Conservation (phyloP, 2,113 vertebrate species). For the Pelodiscus sinensis region DNA sequence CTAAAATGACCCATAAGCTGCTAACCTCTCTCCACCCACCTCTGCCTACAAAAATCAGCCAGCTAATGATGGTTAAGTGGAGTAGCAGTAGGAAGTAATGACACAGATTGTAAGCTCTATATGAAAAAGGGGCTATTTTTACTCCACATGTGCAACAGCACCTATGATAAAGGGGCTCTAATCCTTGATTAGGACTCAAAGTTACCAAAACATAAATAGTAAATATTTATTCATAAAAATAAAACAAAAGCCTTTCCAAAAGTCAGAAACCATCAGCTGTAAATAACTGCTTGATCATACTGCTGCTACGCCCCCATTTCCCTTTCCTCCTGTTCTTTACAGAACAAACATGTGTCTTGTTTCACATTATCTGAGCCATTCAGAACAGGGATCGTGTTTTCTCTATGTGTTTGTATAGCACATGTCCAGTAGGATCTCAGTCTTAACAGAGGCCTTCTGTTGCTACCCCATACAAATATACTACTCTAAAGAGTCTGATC, state of each 20-base stretch:
- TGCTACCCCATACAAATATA: not conserved
- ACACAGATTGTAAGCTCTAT: not conserved
- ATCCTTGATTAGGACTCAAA: not conserved
- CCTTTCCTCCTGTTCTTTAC: not conserved
- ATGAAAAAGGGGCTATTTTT: not conserved
- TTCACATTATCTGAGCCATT: not conserved
- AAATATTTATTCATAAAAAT: not conserved
- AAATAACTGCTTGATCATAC: not conserved
- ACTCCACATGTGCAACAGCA: not conserved
- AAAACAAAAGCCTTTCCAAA: not conserved
- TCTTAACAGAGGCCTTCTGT: not conserved
- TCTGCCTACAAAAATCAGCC: not conserved
- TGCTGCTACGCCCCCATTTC: not conserved
- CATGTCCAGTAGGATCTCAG: not conserved
- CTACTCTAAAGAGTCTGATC: not conserved
- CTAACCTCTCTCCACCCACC: not conserved
- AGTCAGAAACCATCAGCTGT: conserved; percentile 17
- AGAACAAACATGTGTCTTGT: not conserved
- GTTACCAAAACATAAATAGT: not conserved
- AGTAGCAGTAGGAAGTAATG: not conserved
- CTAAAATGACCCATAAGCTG: not conserved
- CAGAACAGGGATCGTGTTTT: not conserved
- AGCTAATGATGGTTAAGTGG: not conserved
- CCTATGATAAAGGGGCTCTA: not conserved
- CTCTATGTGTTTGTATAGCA: not conserved